Conservation (phyloP, 2,797 vertebrate genomes). For the Cephalopachus bancanus region DNA sequence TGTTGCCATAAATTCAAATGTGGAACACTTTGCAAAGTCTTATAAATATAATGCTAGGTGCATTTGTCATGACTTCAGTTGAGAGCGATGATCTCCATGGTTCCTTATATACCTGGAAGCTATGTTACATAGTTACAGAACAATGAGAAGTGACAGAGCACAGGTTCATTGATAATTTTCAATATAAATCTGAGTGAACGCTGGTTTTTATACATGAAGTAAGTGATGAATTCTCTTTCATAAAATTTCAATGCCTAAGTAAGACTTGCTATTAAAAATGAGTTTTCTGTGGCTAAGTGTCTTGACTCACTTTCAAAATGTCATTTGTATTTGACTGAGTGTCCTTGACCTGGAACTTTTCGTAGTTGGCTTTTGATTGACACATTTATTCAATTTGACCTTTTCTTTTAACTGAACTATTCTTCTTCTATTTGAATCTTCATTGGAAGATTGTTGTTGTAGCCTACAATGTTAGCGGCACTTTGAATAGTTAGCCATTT, state of each 20-base stretch:
- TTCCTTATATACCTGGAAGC: background rate
- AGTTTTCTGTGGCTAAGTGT: background rate
- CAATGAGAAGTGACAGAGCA: background rate
- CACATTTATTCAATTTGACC: constrained; percentile 47
- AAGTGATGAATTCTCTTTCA: constrained; percentile 16
- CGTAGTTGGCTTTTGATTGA: constrained; percentile 42
- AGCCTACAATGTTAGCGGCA: background rate
- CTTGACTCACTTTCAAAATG: constrained; percentile 46
- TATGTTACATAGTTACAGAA: background rate
- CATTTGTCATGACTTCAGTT: background rate
- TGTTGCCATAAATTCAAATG: background rate
- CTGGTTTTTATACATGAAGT: constrained; percentile 24
- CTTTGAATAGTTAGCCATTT: background rate
- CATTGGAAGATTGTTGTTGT: background rate
- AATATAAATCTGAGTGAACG: background rate
- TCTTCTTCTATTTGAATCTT: constrained; percentile 44
- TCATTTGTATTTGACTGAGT: constrained; percentile 45
- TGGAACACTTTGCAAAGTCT: background rate
- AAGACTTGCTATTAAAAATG: constrained; percentile 46
- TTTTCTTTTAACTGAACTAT: constrained; percentile 40
- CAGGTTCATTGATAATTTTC: background rate
- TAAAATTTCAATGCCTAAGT: background rate
- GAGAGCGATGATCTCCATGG: too few relatives aligned
- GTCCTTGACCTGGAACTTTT: constrained; percentile 60
- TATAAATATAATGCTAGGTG: background rate